phyloP scores from a whole-genome alignment of 2,888 invertebrate genomes.

The Drosophila prolongata region DNA sequence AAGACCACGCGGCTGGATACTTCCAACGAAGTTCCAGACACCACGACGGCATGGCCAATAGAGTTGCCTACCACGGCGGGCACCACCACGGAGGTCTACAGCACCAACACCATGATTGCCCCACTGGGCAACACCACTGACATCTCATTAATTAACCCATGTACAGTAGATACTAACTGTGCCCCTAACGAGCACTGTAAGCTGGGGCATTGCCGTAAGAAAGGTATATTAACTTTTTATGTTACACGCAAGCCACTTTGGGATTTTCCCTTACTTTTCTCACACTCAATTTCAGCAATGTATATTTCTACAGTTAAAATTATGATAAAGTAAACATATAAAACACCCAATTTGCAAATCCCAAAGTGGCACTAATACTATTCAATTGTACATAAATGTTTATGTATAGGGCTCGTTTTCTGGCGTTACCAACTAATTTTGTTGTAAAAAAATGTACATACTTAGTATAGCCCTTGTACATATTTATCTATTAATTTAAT shows the following conservation, averaged over 20 bases:
- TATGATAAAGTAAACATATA: not conserved
- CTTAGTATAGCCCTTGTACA: constrained; percentile 40
- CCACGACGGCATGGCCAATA: constrained; percentile 59
- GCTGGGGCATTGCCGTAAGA: constrained; percentile 86
- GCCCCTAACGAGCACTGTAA: constrained; percentile 87
- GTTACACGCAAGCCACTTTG: constrained; percentile 36
- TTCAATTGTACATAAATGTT: constrained; percentile 30
- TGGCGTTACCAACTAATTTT: constrained; percentile 32
- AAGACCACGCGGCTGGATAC: constrained; percentile 83
- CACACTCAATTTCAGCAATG: not conserved
- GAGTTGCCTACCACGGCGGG: constrained; percentile 73
- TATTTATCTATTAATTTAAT: constrained; percentile 17
- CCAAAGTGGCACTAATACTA: constrained; percentile 29
- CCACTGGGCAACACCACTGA: constrained; percentile 71
- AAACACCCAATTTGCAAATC: not conserved
- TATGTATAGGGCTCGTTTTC: constrained; percentile 41
- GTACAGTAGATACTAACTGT: constrained; percentile 87
- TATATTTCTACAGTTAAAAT: not conserved
- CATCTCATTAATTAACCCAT: constrained; percentile 84
- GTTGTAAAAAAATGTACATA: constrained; percentile 33
- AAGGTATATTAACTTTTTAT: constrained; percentile 79
- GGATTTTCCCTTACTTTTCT: constrained; percentile 6
- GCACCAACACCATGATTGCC: constrained; percentile 65
- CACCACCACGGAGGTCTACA: constrained; percentile 72
- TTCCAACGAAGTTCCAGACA: constrained; percentile 78